These are phyloP conservation scores for Chrysolina americana DNA, from an alignment of 2,888 invertebrate species.

Conservation along the genomic window DNA sequence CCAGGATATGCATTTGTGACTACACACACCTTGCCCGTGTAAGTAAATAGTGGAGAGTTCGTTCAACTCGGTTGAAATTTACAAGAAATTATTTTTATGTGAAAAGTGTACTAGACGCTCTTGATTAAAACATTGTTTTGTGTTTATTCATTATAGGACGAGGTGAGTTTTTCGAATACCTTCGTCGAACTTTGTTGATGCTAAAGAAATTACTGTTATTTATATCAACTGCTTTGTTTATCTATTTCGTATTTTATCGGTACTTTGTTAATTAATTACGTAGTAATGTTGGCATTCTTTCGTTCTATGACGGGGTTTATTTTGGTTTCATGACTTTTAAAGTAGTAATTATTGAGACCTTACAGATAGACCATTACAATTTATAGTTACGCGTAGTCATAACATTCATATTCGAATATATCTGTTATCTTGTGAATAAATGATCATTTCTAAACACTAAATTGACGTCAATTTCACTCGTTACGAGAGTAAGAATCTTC, in stretches of 20 bases:
- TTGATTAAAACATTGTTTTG: too few relatives aligned
- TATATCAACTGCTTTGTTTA: neutral
- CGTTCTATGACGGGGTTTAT: neutral
- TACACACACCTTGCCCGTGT: neutral
- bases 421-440: too few relatives aligned
- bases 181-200: neutral
- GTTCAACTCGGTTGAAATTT: neutral
- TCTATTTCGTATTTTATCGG: neutral
- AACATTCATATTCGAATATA: too few relatives aligned
- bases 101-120: neutral
- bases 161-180: neutral
- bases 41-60: neutral
- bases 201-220: neutral
- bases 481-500: too few relatives aligned
- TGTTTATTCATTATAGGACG: neutral
- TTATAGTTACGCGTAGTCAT: too few relatives aligned
- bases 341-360: neutral
- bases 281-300: neutral
- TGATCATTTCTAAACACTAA: too few relatives aligned
- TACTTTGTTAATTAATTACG: neutral
- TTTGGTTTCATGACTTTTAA: neutral
- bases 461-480: too few relatives aligned
- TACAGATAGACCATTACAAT: too few relatives aligned
- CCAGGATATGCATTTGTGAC: neutral
- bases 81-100: neutral